phyloP scores from a whole-genome alignment of 1,140 invertebrate genomes.

The Drosophila arizonae region DNA sequence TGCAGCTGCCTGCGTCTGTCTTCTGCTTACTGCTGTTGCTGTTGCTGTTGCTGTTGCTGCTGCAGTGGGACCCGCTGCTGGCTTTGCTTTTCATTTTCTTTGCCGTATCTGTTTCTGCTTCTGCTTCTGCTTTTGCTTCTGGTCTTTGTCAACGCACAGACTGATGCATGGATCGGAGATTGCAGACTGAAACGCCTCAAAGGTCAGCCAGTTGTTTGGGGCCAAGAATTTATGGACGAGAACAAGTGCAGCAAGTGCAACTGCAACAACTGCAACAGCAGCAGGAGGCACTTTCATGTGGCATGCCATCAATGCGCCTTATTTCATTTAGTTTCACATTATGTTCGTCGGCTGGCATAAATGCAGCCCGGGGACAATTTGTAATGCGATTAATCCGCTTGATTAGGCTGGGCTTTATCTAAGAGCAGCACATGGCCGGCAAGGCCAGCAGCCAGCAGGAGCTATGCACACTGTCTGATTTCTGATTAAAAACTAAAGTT shows the following conservation, averaged over 20 bases:
- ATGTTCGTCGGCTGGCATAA: slow-evolving; percentile 53
- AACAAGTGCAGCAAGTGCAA: slow-evolving; percentile 44
- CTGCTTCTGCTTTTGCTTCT: slow-evolving; percentile 9
- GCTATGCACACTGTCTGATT: background rate
- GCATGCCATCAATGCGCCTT: slow-evolving; percentile 66
- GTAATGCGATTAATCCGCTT: slow-evolving; percentile 75
- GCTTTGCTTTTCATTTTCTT: background rate
- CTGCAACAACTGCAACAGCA: slow-evolving; percentile 8
- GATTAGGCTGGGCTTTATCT: slow-evolving; percentile 64
- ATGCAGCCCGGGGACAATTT: slow-evolving; percentile 63
- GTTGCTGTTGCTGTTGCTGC: background rate
- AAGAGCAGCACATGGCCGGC: slow-evolving; percentile 10
- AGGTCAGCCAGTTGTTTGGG: slow-evolving; percentile 53
- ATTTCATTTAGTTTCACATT: slow-evolving; percentile 70
- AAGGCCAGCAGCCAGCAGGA: slow-evolving; percentile 7
- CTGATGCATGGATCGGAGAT: slow-evolving; percentile 4
- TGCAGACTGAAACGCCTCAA: slow-evolving; percentile 15
- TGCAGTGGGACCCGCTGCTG: slow-evolving; percentile 19
- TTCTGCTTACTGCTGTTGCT: background rate
- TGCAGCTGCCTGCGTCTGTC: slow-evolving; percentile 42
- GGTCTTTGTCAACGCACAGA: slow-evolving; percentile 42
- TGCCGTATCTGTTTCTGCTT: too few relatives aligned
- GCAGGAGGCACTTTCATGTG: slow-evolving; percentile 42
- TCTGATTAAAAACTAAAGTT: too few relatives aligned
- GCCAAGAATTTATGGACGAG: slow-evolving; percentile 37